phyloP scores from a whole-genome alignment of 2,113 vertebrate genomes.

The Ciconia stormi region DNA sequence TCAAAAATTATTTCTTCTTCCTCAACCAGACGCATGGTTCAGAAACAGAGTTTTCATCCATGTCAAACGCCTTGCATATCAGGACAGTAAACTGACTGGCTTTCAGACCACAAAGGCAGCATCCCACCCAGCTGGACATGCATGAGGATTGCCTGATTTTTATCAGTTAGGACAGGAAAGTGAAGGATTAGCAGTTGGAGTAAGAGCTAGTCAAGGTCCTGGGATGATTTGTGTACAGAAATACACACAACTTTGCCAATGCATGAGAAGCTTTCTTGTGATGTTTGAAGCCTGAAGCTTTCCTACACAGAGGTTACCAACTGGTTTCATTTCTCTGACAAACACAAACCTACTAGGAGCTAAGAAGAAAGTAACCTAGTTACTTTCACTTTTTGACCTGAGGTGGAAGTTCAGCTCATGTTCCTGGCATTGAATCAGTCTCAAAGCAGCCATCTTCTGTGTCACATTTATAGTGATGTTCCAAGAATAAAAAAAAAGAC shows the following conservation, averaged over 20 bases:
- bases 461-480: background rate
- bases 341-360: background rate
- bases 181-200: background rate
- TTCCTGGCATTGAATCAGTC: background rate
- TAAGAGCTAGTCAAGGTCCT: background rate
- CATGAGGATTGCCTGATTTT: background rate
- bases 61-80: background rate
- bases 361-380: background rate
- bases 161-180: background rate
- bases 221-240: background rate
- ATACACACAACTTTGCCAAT: background rate
- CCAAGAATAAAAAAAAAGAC: background rate
- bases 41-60: background rate
- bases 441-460: background rate
- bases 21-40: background rate
- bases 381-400: background rate
- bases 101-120: background rate
- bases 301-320: background rate
- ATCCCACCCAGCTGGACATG: background rate
- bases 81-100: background rate
- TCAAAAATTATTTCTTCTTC: conserved; percentile 15
- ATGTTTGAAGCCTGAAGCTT: background rate
- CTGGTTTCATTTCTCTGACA: background rate
- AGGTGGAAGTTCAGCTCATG: background rate
- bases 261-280: background rate